A percentile compares a stretch with the other conserved stretches of the same genome.
Conservation (phyloP, 2,888 invertebrate species). For the Drosophila macrothrix region DNA sequence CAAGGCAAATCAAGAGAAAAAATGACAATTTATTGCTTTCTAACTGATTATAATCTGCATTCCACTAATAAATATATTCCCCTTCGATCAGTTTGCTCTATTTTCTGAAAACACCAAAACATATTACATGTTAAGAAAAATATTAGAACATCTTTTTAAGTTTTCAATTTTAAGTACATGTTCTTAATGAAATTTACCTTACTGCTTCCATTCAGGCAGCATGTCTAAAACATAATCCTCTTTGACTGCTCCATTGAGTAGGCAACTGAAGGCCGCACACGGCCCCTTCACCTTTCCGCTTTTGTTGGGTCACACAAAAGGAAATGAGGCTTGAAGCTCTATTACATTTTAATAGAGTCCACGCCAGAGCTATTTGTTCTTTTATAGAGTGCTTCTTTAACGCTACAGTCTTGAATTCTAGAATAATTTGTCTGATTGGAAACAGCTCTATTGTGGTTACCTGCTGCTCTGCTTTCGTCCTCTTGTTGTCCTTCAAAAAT, state of each 20-base stretch:
- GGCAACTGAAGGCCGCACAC: constrained; percentile 8
- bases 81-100: background rate
- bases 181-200: constrained; percentile 11
- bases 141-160: background rate
- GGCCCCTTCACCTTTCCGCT: background rate
- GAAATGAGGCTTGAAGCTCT: constrained; percentile 20
- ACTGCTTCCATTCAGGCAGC: constrained; percentile 4
- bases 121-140: background rate
- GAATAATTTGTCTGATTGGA: constrained; percentile 19
- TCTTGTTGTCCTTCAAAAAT: constrained; percentile 1
- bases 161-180: background rate
- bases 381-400: background rate
- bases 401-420: constrained; percentile 7
- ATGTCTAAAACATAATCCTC: constrained; percentile 37
- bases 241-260: constrained; percentile 35
- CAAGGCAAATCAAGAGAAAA: background rate
- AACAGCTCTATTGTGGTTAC: background rate
- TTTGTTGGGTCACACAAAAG: constrained; percentile 20
- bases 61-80: background rate
- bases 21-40: background rate
- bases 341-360: constrained; percentile 12
- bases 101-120: background rate
- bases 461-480: constrained; percentile 24
- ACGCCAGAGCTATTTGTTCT: background rate
- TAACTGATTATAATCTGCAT: background rate